Conservation (phyloP, 37 sponge, comb jelly and placozoan genomes). For the Diacarnus erythraeanus region DNA sequence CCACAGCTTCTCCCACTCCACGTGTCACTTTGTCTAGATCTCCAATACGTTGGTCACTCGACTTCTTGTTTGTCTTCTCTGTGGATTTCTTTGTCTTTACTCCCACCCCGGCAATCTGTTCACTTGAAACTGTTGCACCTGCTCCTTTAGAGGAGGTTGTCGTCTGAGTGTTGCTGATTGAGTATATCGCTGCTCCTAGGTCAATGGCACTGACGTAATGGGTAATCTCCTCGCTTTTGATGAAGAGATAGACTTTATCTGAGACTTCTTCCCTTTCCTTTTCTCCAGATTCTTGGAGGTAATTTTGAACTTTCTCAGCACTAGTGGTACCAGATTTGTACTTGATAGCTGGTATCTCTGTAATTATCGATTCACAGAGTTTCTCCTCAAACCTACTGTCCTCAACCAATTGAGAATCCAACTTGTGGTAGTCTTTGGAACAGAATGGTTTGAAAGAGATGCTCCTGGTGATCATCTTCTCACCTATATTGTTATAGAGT, state of each 20-base stretch:
- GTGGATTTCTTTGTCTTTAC: background rate
- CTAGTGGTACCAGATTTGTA: background rate
- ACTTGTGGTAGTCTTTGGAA: background rate
- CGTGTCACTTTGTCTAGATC: background rate
- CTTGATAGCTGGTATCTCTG: background rate
- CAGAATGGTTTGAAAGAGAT: slow-evolving; percentile 4
- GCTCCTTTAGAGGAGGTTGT: background rate
- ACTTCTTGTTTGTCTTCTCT: background rate
- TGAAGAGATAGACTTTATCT: background rate
- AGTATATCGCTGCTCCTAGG: background rate
- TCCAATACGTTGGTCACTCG: background rate
- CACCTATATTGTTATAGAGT: background rate
- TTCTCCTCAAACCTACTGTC: background rate
- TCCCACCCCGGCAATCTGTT: background rate
- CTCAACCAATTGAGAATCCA: background rate
- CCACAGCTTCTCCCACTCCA: background rate
- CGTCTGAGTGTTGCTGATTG: background rate
- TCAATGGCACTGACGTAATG: slow-evolving; percentile 3
- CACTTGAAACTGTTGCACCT: background rate
- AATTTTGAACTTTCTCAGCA: background rate
- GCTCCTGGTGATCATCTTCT: background rate
- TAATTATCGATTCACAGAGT: background rate
- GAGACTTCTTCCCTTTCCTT: background rate
- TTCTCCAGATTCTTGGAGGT: background rate
- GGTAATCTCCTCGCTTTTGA: background rate